Base-by-base conservation (phyloP, 2,113 vertebrate species). In the Entomyzon cyanotis region DNA sequence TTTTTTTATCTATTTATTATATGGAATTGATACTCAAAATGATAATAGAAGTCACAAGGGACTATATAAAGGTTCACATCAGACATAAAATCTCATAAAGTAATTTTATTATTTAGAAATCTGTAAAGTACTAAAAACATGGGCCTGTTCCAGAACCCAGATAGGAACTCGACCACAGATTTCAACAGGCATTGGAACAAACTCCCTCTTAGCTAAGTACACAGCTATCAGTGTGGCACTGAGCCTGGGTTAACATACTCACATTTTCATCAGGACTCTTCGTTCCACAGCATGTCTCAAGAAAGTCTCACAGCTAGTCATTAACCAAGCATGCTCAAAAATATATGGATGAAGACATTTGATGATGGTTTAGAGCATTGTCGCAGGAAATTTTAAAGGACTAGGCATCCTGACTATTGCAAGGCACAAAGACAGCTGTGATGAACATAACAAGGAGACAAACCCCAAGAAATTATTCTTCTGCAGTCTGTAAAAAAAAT, bases 201-300 rank as follows among this genome's bases (percentile, higher is more conserved):
- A 84, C 41, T 92, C 39, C 6, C 16, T 81, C 30, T 92, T 89
- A 94, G 84, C 83, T 93, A 89, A 94, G 69, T 56, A 81, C 56
- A 84, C 39, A 92, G 71, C 20, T 90, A 95, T 95, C 96, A 90
- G 71, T 75, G 89, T 90, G 93, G 89, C 93, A 78, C 64, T 58
- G 86, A 92, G 93, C 90, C 93, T 93, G 93, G 39, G 35, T 50
- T 95, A 94, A 89, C 41, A 81, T 12, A 84, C 24, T 78, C 60
- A 78, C 52, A 71, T 71, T 90, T 75, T 92, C 79, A 56, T 88
- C 71, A 59, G 82, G 16, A 88, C 82, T 87, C 33, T 76, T 41
- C 89, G 84, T 91, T 90, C 87, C 35, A 31, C 56, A 71, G 22
- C 33, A 65, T 55, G n/a, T 56, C 67, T 86, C 68, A 95, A 80